A percentile compares a stretch with the other conserved stretches of the same genome.
Conservation (phyloP, 2,113 vertebrate species). For the Hassar affinis region DNA sequence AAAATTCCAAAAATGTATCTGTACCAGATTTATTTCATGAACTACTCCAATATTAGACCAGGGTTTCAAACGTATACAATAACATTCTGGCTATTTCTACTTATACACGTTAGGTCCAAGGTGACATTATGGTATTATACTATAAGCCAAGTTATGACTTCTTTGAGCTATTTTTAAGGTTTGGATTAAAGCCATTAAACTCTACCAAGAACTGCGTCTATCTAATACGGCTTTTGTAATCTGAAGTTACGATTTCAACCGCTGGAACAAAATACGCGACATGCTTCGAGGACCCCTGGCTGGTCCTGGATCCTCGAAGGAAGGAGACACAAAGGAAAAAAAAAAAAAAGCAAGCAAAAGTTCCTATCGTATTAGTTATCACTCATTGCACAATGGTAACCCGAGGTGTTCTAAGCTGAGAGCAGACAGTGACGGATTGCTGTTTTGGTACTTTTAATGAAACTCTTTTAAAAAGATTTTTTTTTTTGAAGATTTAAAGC, state of each 20-base stretch:
- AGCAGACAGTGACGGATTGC: background rate
- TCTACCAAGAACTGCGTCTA: background rate
- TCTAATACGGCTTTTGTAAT: background rate
- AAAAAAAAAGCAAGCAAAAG: background rate
- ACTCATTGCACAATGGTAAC: slow-evolving; percentile 13
- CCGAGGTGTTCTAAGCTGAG: background rate
- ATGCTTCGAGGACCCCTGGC: background rate
- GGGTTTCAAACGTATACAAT: background rate
- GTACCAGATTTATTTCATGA: background rate
- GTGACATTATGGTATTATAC: too few relatives aligned
- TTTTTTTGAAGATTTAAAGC: slow-evolving; percentile 4
- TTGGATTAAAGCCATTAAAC: background rate
- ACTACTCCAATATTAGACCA: background rate
- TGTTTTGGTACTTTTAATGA: background rate
- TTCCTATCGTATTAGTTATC: background rate
- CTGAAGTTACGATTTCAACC: background rate
- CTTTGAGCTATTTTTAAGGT: background rate
- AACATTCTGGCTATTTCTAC: background rate
- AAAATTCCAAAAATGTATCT: background rate
- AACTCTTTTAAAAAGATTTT: background rate
- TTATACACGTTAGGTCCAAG: background rate
- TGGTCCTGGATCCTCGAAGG: background rate
- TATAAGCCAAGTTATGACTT: background rate
- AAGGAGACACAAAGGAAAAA: background rate
- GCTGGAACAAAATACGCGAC: background rate